These are phyloP conservation scores for Nerophis ophidion DNA, from an alignment of 2,113 vertebrate species.

Conservation along the genomic window DNA sequence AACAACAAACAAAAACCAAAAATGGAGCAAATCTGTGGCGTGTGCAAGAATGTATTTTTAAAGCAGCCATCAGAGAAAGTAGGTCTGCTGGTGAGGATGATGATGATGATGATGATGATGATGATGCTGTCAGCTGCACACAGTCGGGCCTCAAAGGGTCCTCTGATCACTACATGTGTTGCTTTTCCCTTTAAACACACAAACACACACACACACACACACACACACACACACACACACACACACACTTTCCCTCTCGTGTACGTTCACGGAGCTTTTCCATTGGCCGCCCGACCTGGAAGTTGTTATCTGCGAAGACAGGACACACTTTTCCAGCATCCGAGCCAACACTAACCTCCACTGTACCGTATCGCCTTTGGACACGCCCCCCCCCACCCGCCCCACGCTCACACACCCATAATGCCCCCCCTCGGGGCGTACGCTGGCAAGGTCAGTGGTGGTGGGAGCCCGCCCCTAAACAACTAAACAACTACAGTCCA, in stretches of 20 bases:
- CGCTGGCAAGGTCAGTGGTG: too few relatives aligned
- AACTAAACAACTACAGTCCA: too few relatives aligned
- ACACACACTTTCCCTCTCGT: constrained; percentile 35
- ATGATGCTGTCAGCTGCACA: constrained; percentile 54
- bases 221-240: constrained; percentile 22
- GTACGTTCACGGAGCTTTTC: constrained; percentile 45
- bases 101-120: constrained; percentile 27
- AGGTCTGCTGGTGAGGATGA: constrained; percentile 18
- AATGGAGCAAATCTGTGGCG: constrained; percentile 22
- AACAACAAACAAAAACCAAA: too few relatives aligned
- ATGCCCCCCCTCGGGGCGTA: background rate
- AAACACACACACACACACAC: background rate
- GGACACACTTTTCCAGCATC: constrained; percentile 53
- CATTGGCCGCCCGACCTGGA: constrained; percentile 19
- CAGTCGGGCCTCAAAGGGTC: constrained; percentile 53
- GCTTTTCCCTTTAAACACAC: constrained; percentile 13
- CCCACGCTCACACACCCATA: background rate
- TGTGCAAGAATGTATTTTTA: constrained; percentile 22
- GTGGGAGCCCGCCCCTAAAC: too few relatives aligned
- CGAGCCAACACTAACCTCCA: constrained; percentile 27
- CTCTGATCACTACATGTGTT: constrained; percentile 50
- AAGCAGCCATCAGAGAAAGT: constrained; percentile 39
- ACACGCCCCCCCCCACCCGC: too few relatives aligned
- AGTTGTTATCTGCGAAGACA: constrained; percentile 45
- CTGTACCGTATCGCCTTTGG: background rate